Percentiles rank a stretch among this genome's conserved stretches.
phyloP scores from a whole-genome alignment of 2,888 invertebrate genomes.

The Coelogynopora nodosa region DNA sequence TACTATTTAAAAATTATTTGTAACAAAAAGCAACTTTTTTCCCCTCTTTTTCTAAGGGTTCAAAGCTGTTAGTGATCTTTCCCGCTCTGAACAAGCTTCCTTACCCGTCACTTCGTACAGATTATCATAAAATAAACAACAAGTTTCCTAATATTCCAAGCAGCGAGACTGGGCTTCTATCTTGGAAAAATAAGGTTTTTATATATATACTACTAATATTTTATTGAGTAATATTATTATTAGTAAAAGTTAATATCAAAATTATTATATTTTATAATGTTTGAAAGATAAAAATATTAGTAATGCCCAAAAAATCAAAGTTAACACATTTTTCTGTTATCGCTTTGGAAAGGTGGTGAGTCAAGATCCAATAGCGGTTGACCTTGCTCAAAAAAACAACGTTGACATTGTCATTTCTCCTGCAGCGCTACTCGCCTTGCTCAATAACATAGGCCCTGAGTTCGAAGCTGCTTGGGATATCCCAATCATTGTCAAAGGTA shows the following conservation, averaged over 20 bases:
- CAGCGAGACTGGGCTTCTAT: background rate
- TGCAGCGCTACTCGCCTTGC: background rate
- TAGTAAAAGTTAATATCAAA: too few species aligned
- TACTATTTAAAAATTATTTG: too few species aligned
- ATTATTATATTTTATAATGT: too few species aligned
- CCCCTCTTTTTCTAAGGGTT: background rate
- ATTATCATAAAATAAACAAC: background rate
- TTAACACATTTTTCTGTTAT: too few species aligned
- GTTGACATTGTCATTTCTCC: background rate
- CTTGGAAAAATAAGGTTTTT: background rate
- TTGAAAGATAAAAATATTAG: too few species aligned
- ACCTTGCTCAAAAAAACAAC: background rate
- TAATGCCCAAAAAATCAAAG: too few species aligned
- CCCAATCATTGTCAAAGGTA: background rate
- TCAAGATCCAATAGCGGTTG: background rate
- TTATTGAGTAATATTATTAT: too few species aligned
- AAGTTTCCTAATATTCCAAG: background rate
- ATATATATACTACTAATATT: too few species aligned
- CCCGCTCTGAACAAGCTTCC: background rate
- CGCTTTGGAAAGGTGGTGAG: background rate
- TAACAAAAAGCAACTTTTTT: background rate
- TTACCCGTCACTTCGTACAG: background rate
- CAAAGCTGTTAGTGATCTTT: background rate
- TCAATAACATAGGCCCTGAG: background rate
- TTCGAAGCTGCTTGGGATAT: background rate